These are phyloP conservation scores for Subanguina moxae DNA, from an alignment of 1,140 invertebrate species.

Conservation along the genomic window DNA sequence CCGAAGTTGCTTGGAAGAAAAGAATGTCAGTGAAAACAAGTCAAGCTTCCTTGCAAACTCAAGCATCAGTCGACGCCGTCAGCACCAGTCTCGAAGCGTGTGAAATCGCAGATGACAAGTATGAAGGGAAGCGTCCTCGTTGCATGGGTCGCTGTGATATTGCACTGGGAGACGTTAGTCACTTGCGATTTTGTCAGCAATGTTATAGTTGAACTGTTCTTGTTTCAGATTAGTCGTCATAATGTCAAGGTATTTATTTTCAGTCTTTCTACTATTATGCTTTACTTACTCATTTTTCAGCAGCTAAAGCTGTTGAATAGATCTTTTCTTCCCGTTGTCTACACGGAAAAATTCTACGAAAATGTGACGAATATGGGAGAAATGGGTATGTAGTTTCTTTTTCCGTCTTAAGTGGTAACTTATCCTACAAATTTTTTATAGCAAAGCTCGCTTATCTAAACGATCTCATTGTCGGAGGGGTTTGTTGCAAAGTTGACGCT, in stretches of 20 bases:
- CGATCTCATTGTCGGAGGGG: constrained; percentile 95
- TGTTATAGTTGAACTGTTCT: too few species aligned
- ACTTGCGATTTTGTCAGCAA: too few species aligned
- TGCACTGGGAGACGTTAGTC: constrained; percentile 88
- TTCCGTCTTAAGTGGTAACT: too few species aligned
- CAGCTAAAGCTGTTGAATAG: constrained; percentile 93
- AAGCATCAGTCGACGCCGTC: too few species aligned
- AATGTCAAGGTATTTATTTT: constrained; percentile 71
- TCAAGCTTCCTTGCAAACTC: too few species aligned
- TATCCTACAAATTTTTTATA: neutral
- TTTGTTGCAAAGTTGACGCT: constrained; percentile 92
- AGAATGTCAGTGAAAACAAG: too few species aligned
- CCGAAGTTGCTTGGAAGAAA: too few species aligned
- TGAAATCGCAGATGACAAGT: too few species aligned
- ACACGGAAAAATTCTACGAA: constrained; percentile 99
- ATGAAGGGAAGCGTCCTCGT: constrained; percentile 4
- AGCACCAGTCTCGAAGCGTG: too few species aligned
- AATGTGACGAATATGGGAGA: constrained; percentile 80
- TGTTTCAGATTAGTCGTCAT: constrained; percentile 64
- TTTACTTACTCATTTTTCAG: constrained; percentile 60
- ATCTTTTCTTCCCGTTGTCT: constrained; percentile 96
- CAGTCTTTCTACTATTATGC: neutral
- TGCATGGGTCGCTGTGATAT: constrained; percentile 63
- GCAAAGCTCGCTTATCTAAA: constrained; percentile 98
- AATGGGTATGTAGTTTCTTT: neutral